Base-by-base conservation (phyloP, 37 sponge, comb jelly and placozoan genomes). In the Lycopodina hypogea region DNA sequence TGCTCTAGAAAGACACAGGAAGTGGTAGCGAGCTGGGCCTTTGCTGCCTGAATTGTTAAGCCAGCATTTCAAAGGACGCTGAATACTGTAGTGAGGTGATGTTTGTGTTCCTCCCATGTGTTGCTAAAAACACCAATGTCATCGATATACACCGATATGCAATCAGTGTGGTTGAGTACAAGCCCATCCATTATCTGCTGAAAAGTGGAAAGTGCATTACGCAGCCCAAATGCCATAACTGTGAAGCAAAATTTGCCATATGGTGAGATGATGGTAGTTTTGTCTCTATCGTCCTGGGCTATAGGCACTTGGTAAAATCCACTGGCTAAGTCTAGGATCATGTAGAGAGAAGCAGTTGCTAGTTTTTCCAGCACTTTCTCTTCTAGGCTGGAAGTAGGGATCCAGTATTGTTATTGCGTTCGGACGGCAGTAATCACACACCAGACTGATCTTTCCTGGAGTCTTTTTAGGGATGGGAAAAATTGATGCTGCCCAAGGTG, bases 221-320 rank as follows among this genome's bases (percentile, higher is more conserved):
- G 58, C 53, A 89, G 48, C 33, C 89, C 88, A 76, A 87, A 87
- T 29, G 89, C 84, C 89, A 88, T 83, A 34, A 57, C 69, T 29
- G 36, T 84, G 57, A 83, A 78, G 34, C 83, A 56, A 37, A 68
- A 88, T 8, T 84, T 42, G 21, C 89, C 84, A n/a, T 63, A 33
- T 9, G 75, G 79, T 4, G 89, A 77, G 15, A 52, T 61, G 48
- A 88, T 78, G n/a, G 89, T 83, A 11, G 84, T 83, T 68, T 78
- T 83, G 22, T 55, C 22, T 56, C n/a, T 22, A 34, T 55, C 35
- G 2, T 75, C n/a, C 45, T 9, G 60, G 60, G 28, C 4, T 24
- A 72, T 39, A 6, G 73, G 73, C 24, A 72, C 50, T 52, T 72
- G 73, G 8, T 39, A 72, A 48, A 35, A 72, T 39, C 73, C 73